A percentile compares a stretch with the other conserved stretches of the same genome.
Evolutionary conservation across 2,888 invertebrate genomes (phyloP).

Genomic region (Aphrophora alni): DNA sequence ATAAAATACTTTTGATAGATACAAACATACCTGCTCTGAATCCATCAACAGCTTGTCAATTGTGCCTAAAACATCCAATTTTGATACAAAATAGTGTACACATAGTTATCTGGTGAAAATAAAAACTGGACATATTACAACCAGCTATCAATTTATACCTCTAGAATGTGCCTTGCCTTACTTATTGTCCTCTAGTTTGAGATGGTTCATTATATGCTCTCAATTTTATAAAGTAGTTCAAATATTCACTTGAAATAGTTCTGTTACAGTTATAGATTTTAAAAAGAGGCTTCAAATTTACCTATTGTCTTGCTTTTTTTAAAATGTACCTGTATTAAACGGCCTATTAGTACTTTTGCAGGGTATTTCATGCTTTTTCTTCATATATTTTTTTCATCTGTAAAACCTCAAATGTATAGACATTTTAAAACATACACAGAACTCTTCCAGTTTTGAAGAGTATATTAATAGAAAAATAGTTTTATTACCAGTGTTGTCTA

Average conservation of each 20-base stretch:
- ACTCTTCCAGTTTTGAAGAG: background rate
- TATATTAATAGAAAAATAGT: background rate
- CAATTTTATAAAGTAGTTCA: background rate
- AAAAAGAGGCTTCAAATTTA: background rate
- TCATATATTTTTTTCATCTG: background rate
- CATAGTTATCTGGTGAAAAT: background rate
- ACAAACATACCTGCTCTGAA: slow-evolving; percentile 9
- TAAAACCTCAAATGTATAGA: background rate
- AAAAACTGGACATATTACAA: background rate
- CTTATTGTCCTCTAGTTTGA: slow-evolving; percentile 3
- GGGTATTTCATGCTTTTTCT: background rate
- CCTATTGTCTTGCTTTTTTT: too few species aligned
- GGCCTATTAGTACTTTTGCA: slow-evolving; percentile 4
- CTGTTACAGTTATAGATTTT: background rate
- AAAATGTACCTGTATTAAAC: background rate
- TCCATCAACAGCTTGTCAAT: background rate
- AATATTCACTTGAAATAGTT: background rate
- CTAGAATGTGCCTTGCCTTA: slow-evolving; percentile 33
- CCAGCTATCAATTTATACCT: slow-evolving; percentile 19
- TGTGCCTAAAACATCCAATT: background rate
- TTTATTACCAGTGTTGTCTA: background rate
- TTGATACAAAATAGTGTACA: background rate
- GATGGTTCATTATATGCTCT: background rate
- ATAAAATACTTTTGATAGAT: too few species aligned
- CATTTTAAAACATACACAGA: background rate